Conservation (phyloP, 2,888 invertebrate genomes). For the Nomada ruficornis region DNA sequence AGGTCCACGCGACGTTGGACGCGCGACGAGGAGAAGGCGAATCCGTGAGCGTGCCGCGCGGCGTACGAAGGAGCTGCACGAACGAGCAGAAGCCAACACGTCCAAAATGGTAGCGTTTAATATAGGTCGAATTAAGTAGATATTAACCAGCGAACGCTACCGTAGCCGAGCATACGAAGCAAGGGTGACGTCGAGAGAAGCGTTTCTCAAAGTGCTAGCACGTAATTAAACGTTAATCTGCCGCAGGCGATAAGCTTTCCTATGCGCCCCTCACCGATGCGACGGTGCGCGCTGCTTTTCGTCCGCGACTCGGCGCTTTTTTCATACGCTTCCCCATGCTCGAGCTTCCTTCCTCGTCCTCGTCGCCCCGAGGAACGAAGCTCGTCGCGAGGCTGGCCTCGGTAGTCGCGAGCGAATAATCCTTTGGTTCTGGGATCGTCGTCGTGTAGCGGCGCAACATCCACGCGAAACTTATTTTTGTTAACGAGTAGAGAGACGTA, state of each 20-base stretch:
- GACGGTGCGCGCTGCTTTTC: conserved; percentile 52
- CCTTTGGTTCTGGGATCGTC: conserved; percentile 18
- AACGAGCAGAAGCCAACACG: conserved; percentile 73
- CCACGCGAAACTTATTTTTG: conserved; percentile 80
- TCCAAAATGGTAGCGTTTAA: conserved; percentile 75
- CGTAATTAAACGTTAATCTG: conserved; percentile 69
- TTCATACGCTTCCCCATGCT: conserved; percentile 51
- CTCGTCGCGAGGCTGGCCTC: conserved; percentile 12
- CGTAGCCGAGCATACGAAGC: conserved; percentile 66
- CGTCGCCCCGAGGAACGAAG: conserved; percentile 29
- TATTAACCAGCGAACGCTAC: conserved; percentile 67
- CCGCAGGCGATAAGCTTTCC: conserved; percentile 55
- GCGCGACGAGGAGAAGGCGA: not conserved
- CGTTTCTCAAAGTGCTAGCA: conserved; percentile 81
- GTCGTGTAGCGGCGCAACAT: conserved; percentile 68
- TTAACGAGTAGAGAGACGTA: conserved; percentile 71
- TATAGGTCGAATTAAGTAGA: conserved; percentile 71
- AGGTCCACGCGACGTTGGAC: not conserved
- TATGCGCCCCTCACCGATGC: conserved; percentile 30
- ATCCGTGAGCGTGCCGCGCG: no score
- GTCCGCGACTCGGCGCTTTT: conserved; percentile 33
- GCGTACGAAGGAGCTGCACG: conserved; percentile 3
- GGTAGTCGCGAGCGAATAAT: conserved; percentile 8
- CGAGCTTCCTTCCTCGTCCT: conserved; percentile 28
- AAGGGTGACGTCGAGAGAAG: conserved; percentile 62